Evolutionary conservation across 2,888 invertebrate genomes (phyloP), one percentile per base, ranked within the genome.

Genomic region (Lutraria lutraria): DNA sequence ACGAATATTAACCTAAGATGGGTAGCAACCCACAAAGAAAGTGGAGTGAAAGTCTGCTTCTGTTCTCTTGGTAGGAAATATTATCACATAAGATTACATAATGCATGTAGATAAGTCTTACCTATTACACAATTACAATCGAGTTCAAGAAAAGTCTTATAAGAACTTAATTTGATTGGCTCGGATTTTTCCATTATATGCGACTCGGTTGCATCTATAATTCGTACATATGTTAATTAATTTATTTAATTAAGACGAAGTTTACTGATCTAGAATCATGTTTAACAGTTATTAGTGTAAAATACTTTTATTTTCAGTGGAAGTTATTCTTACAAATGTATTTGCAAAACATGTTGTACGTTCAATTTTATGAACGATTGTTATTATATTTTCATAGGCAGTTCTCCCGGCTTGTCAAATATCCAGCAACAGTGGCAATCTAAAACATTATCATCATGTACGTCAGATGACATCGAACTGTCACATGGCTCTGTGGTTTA

Each of bases 31-130:
- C 85, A 88, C 56, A 13, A 31, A 0, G 85, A 88, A 82, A 88
- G 82, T 72, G 88, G 83, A 21, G 29, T 85, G 13, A 85, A 85
- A 43, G 29, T 60, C 52, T 88, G 88, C 53, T 88, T 56, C 43
- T 81, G 81, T 72, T 31, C 72, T 13, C n/a, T 88, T 53, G 88
- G 88, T 88, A 60, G 25, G 83, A 4, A 25, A 6, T 25, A 0
- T 79, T 31, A n/a, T 43, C 43, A 43, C 43, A 6, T n/a, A 63
- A 3, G 2, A 63, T 3, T 63, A 3, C 2, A 19, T n/a, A 63
- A 10, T 63, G n/a, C n/a, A n/a, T n/a, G n/a, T n/a, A n/a, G n/a
- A 13, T 60, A 13, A 60, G 19, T 13, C 60, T 16, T 60, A 13
- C 10, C 21, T n/a, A n/a, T 63, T 63, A 25, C 63, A n/a, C 21